Conservation (phyloP, 2,113 vertebrate species). For the Hippocampus guttulatus region DNA sequence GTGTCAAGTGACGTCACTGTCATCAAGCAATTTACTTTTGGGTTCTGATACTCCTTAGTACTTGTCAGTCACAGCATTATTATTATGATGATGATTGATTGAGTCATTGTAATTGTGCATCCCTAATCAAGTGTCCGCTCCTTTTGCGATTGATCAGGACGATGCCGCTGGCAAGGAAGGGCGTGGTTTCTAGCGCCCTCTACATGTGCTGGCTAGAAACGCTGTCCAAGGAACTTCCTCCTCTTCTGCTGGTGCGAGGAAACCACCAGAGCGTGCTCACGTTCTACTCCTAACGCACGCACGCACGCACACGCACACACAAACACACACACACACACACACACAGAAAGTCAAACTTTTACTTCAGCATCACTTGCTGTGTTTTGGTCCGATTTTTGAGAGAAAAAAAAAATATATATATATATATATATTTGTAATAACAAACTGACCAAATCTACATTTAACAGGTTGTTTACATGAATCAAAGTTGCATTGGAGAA, state of each 20-base stretch:
- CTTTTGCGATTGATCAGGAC: constrained; percentile 73
- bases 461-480: background rate
- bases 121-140: background rate
- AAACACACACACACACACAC: too few relatives aligned
- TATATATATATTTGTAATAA: background rate
- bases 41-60: too few relatives aligned
- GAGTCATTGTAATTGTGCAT: background rate
- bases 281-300: constrained; percentile 85
- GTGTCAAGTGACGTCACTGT: too few relatives aligned
- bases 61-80: too few relatives aligned
- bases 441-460: background rate
- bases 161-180: constrained; percentile 91
- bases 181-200: constrained; percentile 89
- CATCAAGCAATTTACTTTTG: too few relatives aligned
- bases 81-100: background rate
- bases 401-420: too few relatives aligned
- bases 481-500: background rate
- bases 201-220: constrained; percentile 98
- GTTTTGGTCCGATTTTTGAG: background rate
- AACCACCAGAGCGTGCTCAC: constrained; percentile 98
- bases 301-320: too few relatives aligned
- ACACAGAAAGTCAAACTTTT: background rate
- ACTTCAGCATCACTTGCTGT: background rate
- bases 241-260: constrained; percentile 89
- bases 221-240: constrained; percentile 87